Evolutionary conservation across 2,797 vertebrate species (phyloP), one percentile per base, ranked within the genome.

Genomic region (Neostethus bicornis): DNA sequence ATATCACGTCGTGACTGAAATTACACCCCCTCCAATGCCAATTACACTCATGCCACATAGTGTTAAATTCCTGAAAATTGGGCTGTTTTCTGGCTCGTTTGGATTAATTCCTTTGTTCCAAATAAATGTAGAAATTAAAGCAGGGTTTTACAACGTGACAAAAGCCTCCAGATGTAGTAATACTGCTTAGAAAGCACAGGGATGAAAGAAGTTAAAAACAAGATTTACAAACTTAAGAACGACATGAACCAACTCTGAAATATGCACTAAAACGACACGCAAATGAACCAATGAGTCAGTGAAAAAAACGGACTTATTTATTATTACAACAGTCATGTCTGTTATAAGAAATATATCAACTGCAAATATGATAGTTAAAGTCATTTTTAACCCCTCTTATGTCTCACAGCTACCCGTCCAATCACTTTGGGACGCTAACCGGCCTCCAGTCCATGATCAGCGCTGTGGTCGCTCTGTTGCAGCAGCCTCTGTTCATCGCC

Each of bases 381-480:
- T 19, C 2, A 19, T 19, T 19, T 19, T 19, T 25, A 13, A 16
- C 10, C 6, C 3, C 6, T 2, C 39, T 0, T 70, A 9, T 74
- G 50, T 52, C 70, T 14, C 31, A 34, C 87, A 97, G 95, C 49
- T 97, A 95, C 60, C 95, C 95, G 0, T 93, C 95, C 46, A 93
- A 92, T 75, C 94, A 96, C 80, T 97, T 97, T 17, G 95, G 95
- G 20, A 95, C 95, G 0, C 84, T 96, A 77, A 97, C 93, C 0
- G 95, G 95, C 23, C 91, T 97, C 43, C 95, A 97, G 90, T 97
- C 95, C 3, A 92, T 95, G 84, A 90, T 95, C 80, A 97, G 95
- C 1, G 95, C 95, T 0, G 55, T 95, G 68, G 69, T 96, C 0
- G 95, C 94, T 3, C 90, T 97, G 46, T 88, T 96, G 24, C 95